Evolutionary conservation across 1,140 invertebrate species (phyloP).

Genomic region (Gryllus bimaculatus): DNA sequence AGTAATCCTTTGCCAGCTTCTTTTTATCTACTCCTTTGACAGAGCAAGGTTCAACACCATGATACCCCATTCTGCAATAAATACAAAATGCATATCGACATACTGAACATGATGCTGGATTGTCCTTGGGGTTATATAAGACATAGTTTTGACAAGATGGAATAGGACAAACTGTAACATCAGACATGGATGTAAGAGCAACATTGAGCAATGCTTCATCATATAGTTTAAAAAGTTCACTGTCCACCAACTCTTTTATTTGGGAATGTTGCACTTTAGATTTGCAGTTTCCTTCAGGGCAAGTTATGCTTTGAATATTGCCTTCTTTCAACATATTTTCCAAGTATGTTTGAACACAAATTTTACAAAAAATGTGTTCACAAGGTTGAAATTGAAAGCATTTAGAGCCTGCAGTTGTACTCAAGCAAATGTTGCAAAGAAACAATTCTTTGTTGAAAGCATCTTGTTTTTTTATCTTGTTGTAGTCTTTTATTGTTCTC

Average conservation of each 20-base stretch:
- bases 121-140: slow-evolving; percentile 41
- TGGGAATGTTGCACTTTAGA: slow-evolving; percentile 26
- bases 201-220: slow-evolving; percentile 48
- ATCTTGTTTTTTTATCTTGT: background rate
- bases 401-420: background rate
- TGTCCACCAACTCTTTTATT: slow-evolving; percentile 44
- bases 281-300: background rate
- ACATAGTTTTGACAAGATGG: slow-evolving; percentile 50
- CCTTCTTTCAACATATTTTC: background rate
- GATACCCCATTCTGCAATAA: slow-evolving; percentile 52
- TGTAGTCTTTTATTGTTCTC: too few relatives aligned
- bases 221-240: slow-evolving; percentile 49
- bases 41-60: slow-evolving; percentile 55
- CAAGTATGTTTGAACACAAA: background rate
- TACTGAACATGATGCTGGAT: slow-evolving; percentile 46
- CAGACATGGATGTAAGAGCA: slow-evolving; percentile 51
- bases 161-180: slow-evolving; percentile 54
- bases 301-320: background rate
- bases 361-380: background rate
- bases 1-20: slow-evolving; percentile 43
- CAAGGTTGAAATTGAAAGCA: background rate
- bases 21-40: slow-evolving; percentile 40
- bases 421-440: background rate
- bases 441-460: background rate
- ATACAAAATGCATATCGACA: slow-evolving; percentile 56